Evolutionary conservation across 2,113 vertebrate genomes (phyloP).

Genomic region (Oreochromis niloticus): DNA sequence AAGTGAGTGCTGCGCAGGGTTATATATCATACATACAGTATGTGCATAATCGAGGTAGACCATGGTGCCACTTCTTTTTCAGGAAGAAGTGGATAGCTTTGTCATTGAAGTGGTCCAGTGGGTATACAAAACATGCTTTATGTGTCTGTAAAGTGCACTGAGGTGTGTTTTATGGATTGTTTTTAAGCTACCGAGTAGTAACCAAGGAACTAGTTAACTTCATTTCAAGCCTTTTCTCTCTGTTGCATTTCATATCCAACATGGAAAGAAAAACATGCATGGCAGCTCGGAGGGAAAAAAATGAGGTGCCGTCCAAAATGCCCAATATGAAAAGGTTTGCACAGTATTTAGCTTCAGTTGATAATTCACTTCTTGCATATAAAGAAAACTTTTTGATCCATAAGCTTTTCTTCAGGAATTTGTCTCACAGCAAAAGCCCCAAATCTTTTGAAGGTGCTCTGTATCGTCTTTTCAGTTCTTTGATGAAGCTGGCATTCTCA

Average conservation of each 20-base stretch:
- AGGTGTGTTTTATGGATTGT: conserved; percentile 43
- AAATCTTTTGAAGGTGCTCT: background rate
- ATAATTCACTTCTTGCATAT: background rate
- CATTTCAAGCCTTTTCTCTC: background rate
- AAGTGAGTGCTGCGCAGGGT: background rate
- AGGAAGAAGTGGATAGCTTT: conserved; percentile 45
- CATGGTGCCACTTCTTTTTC: conserved; percentile 15
- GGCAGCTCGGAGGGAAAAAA: background rate
- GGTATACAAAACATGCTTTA: conserved; percentile 18
- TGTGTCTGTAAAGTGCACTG: conserved; percentile 33
- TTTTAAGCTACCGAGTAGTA: conserved; percentile 21
- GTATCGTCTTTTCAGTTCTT: background rate
- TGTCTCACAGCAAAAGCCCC: background rate
- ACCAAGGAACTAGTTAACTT: conserved; percentile 33
- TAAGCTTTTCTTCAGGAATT: background rate
- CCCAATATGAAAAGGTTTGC: background rate
- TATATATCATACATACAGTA: background rate
- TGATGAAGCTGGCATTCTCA: background rate
- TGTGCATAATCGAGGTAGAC: conserved; percentile 24
- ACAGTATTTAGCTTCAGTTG: background rate
- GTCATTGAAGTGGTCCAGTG: conserved; percentile 15
- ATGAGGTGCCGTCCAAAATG: background rate
- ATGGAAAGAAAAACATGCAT: background rate
- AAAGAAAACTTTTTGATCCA: background rate
- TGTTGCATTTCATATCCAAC: background rate